Evolutionary conservation across 30 jellyfish, hydroid and myxozoan genomes (phyloP), one percentile per base, ranked within the genome.

Genomic region (Aurelia sp.): DNA sequence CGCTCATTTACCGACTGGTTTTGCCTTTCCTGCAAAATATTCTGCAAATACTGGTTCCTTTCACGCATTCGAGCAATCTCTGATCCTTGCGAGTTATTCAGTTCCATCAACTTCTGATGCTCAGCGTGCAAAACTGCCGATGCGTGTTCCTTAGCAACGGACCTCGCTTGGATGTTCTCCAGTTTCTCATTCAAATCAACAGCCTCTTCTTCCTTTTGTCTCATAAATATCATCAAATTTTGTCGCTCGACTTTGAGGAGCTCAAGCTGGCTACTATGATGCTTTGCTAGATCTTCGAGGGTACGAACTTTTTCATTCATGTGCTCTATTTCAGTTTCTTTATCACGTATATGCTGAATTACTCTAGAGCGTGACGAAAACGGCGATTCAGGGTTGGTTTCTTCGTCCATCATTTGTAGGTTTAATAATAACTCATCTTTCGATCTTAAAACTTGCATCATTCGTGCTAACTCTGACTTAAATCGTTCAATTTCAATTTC

Each of bases 41-140:
- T 65, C 63, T 89, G 97, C 84, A 89, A 58, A 18, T 73, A 74
- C n/a, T 81, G 92, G 69, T 64, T 80, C 62, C 84, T 50, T 50
- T 89, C 97, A 20, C 97, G 87, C 58, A 89, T 76, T 52, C 91
- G 73, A 50, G 97, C 97, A 30, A 89, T 89, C 57, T 89, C 97
- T 17, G 80, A 68, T 10, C 97, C 97, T 58, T 89, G 97, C 15
- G 93, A 80, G 61, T 81, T 72, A 60, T 89, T 89, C 63, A 89
- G 60, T 21, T 89, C 90, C 82, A 74, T 27, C 86, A 89, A 55
- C 59, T 74, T 80, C 52, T 80, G 93, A 73, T 89, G 97, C 67
- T 89, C 97, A 19, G 81, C 47, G 72, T 89, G 97, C 72, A 89
- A 35, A 16, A 89, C 86, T 13, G 89, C 47, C 41, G 97, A 89